Evolutionary conservation across 2,797 vertebrate genomes (phyloP), one percentile per base, ranked within the genome.

Genomic region (Megalops cyprinoides): DNA sequence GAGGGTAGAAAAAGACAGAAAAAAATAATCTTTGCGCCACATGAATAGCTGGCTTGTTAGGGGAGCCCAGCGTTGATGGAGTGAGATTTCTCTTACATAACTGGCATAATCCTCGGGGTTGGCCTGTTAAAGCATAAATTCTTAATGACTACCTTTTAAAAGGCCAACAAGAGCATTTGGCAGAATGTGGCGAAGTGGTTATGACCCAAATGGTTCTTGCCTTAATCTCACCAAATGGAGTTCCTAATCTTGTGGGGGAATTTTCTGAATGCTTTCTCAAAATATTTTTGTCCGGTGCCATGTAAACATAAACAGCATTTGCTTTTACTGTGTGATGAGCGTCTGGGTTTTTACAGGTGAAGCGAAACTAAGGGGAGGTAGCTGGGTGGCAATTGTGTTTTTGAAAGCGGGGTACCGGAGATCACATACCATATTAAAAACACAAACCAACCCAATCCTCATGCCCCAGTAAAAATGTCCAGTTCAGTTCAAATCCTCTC

Each of bases 1-100:
- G 78, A 84, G 86, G 83, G 87, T 74, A 76, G 82, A 37, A 73
- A 73, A 71, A 83, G 28, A 60, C 73, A 44, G 9, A 82, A 74
- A 82, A 76, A 77, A 87, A 83, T 83, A 78, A 65, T 81, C 60
- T 49, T 73, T 58, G 9, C 14, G 6, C 3, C 23, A 48, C 44
- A 74, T 90, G 85, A 92, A 88, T 89, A 81, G 87, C 62, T 42
- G 74, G 56, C 87, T 76, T 82, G 76, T 84, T 77, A 46, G 28
- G 58, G 77, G 74, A 78, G 73, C 44, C 34, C 62, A 85, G 81
- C 89, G 83, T 85, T 78, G 34, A 71, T 60, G 51, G 60, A 85
- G 82, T 80, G 78, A 39, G 85, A 84, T 34, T 49, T 53, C 1
- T 25, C 14, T 81, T 77, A 25, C 28, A 48, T 28, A 77, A 73